Evolutionary conservation across 2,888 invertebrate species (phyloP).

Genomic region (Epiblema foenella): DNA sequence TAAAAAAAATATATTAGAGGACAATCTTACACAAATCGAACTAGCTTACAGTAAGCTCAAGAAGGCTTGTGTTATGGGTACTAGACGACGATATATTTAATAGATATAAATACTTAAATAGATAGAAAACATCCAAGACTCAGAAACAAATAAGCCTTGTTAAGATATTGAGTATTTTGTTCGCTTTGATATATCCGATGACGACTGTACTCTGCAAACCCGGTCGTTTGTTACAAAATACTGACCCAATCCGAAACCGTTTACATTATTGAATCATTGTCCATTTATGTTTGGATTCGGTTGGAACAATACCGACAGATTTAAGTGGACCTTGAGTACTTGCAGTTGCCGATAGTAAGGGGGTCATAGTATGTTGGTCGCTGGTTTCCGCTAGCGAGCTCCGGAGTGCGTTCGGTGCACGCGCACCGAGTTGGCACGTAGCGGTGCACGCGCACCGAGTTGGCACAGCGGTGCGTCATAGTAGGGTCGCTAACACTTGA

Average conservation of each 20-base stretch:
- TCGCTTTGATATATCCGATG: too few relatives aligned
- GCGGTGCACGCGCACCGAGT: conserved; percentile 10
- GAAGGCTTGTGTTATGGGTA: too few relatives aligned
- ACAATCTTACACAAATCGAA: too few relatives aligned
- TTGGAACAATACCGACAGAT: conserved; percentile 16
- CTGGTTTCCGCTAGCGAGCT: conserved; percentile 7
- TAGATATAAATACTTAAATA: too few relatives aligned
- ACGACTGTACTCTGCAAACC: background rate
- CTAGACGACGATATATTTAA: too few relatives aligned
- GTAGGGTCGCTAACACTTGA: conserved; percentile 1
- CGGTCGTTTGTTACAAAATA: background rate
- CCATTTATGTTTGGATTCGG: conserved; percentile 1
- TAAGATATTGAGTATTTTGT: background rate
- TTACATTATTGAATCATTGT: conserved; percentile 13
- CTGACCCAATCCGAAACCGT: conserved; percentile 1
- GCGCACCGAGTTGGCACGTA: background rate
- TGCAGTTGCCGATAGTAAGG: background rate
- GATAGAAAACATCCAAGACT: too few relatives aligned
- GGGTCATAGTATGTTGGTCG: conserved; percentile 24
- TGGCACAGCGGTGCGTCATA: conserved; percentile 7
- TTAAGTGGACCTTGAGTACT: conserved; percentile 4
- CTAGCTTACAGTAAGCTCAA: too few relatives aligned
- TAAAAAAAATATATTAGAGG: too few relatives aligned
- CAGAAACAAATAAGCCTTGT: too few relatives aligned
- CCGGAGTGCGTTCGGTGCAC: conserved; percentile 17